phyloP scores from a whole-genome alignment of 1,140 invertebrate genomes.

The Trachymyrmex septentrionalis region DNA sequence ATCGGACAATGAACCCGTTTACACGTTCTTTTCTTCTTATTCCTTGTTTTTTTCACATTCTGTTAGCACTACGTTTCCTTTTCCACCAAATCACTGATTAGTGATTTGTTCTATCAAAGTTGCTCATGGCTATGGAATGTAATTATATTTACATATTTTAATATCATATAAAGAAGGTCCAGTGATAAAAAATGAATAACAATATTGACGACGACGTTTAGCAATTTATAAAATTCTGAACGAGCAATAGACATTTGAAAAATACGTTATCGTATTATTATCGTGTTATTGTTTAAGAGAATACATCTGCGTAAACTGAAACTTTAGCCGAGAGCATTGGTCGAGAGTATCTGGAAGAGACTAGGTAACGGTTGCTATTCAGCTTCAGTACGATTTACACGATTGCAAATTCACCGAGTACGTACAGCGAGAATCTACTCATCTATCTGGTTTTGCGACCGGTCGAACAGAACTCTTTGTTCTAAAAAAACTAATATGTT shows the following conservation, averaged over 20 bases:
- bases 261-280: background rate
- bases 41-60: background rate
- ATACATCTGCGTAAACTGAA: conserved; percentile 14
- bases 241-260: background rate
- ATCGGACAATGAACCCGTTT: conserved; percentile 55
- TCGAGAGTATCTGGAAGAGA: conserved; percentile 7
- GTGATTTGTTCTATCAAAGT: background rate
- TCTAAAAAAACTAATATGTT: background rate
- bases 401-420: conserved; percentile 30
- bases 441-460: conserved; percentile 12
- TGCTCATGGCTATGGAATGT: background rate
- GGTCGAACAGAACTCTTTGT: background rate
- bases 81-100: too few species aligned
- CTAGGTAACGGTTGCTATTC: conserved; percentile 7
- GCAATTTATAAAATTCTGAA: conserved; percentile 2
- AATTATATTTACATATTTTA: conserved; percentile 6
- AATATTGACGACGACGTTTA: background rate
- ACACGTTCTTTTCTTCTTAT: conserved; percentile 20
- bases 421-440: background rate
- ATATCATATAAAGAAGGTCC: background rate
- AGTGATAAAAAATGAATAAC: background rate
- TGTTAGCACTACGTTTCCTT: background rate
- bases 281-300: background rate
- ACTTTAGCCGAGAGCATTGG: conserved; percentile 3
- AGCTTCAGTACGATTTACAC: conserved; percentile 17